Percentiles rank a stretch among this genome's conserved stretches.
Evolutionary conservation across 2,113 vertebrate species (phyloP).

Genomic region (Aix galericulata): DNA sequence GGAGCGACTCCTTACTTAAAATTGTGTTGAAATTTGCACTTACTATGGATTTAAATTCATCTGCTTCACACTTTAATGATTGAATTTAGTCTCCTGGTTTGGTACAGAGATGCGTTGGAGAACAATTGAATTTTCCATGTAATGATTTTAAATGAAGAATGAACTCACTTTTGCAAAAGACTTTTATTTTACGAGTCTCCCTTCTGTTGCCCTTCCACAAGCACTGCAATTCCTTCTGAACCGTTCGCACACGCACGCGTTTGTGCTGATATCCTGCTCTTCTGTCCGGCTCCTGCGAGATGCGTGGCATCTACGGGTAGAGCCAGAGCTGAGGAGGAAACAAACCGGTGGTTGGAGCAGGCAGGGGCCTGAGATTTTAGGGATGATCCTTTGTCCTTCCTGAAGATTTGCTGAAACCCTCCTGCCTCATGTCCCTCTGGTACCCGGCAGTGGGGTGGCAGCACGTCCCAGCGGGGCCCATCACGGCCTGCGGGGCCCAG

Average conservation of each 20-base stretch:
- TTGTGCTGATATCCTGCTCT: not conserved
- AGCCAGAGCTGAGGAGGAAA: not conserved
- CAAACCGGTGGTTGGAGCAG: not conserved
- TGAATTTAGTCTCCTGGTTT: slow-evolving; percentile 51
- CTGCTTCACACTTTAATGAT: slow-evolving; percentile 62
- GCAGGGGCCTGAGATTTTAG: not conserved
- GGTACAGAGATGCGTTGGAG: not conserved
- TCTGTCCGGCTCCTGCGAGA: not conserved
- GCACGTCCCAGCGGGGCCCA: too few relatives aligned
- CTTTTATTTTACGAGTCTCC: not conserved
- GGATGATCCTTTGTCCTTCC: not conserved
- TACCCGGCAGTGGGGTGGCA: not conserved
- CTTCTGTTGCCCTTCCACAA: not conserved
- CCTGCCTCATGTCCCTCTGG: not conserved
- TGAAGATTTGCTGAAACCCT: not conserved
- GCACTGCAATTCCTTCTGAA: not conserved
- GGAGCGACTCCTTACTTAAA: slow-evolving; percentile 63
- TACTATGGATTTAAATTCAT: slow-evolving; percentile 65
- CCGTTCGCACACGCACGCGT: accelerated
- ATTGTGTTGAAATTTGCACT: slow-evolving; percentile 69
- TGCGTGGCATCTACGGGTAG: not conserved
- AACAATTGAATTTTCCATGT: slow-evolving; percentile 60
- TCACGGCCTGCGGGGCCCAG: not conserved
- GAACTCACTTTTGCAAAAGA: not conserved
- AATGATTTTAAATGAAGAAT: slow-evolving; percentile 22